Conservation (phyloP, 2,113 vertebrate species). For the Pogonocichla stellata region DNA sequence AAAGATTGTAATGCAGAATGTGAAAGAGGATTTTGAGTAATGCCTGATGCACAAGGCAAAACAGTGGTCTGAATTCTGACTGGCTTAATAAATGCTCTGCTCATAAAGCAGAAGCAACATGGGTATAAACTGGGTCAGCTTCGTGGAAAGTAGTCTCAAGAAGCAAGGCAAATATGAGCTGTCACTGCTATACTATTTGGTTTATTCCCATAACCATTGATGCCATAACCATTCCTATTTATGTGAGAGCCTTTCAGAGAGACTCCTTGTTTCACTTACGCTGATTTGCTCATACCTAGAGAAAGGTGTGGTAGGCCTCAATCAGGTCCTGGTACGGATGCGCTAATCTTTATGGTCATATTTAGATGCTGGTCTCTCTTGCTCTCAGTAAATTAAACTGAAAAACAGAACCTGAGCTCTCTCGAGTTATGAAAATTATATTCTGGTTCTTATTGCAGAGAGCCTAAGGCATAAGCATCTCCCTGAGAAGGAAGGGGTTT, state of each 20-base stretch:
- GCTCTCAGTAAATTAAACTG: background rate
- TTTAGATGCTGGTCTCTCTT: background rate
- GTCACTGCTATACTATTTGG: background rate
- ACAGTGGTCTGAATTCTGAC: background rate
- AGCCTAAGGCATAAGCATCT: background rate
- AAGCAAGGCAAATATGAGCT: conserved; percentile 12
- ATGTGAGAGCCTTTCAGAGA: background rate
- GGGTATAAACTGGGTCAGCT: background rate
- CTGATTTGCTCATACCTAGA: background rate
- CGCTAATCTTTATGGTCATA: background rate
- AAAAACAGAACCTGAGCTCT: background rate
- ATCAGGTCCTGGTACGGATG: background rate
- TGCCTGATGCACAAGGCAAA: background rate
- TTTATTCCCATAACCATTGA: background rate
- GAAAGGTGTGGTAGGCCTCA: background rate
- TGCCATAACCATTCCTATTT: background rate
- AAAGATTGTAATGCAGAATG: background rate
- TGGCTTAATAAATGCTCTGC: background rate
- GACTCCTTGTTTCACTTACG: background rate
- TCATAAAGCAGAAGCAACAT: background rate
- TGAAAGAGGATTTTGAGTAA: background rate
- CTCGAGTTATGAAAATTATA: conserved; percentile 6
- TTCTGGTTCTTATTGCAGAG: background rate
- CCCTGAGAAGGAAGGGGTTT: background rate
- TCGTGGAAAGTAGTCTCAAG: background rate